Evolutionary conservation across 2,113 vertebrate genomes (phyloP), one percentile per base, ranked within the genome.

Genomic region (Crotalus helleri): DNA sequence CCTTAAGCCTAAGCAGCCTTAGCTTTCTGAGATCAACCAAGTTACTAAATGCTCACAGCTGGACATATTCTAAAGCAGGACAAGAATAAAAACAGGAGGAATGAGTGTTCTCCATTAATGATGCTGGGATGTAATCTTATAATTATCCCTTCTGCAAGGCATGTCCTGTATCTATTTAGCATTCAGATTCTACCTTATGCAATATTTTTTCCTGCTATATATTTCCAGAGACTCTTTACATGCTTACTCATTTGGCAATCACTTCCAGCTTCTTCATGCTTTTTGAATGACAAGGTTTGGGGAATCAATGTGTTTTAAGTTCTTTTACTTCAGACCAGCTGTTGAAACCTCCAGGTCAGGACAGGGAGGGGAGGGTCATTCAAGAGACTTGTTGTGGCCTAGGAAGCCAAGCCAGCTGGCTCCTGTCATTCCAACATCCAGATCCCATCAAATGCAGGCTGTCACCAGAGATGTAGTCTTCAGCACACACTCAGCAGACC

Each of bases 381-480:
- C 46, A 85, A 29, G 81, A 86, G 88, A 93, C 74, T 23, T 59
- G 55, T n/a, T 59, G 39, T 85, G 19, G 69, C 29, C 54, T 64
- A 86, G 74, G 24, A 90, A 93, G 23, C 89, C 23, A 87, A 24
- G 88, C 89, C 92, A 93, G 92, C 57, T 93, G 89, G 74, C 54
- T 93, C 64, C 46, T 58, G 90, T 93, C 92, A 64, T 64, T 15
- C 92, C 74, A 54, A 85, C 92, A 93, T 85, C 57, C 89, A 64
- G 89, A 90, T 64, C 92, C 92, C 81, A 87, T 93, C 92, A 93
- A 90, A 53, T 90, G 74, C 55, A 61, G 88, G 74, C 92, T 93
- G 88, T 93, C 88, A 93, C 12, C 89, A 87, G 46, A 87, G 49
- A 49, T 54, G 81, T 58, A 44, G 46, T 29, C 89, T 46, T 93